phyloP scores from a whole-genome alignment of 2,113 vertebrate species.

The Trichomycterus rosablanca region DNA sequence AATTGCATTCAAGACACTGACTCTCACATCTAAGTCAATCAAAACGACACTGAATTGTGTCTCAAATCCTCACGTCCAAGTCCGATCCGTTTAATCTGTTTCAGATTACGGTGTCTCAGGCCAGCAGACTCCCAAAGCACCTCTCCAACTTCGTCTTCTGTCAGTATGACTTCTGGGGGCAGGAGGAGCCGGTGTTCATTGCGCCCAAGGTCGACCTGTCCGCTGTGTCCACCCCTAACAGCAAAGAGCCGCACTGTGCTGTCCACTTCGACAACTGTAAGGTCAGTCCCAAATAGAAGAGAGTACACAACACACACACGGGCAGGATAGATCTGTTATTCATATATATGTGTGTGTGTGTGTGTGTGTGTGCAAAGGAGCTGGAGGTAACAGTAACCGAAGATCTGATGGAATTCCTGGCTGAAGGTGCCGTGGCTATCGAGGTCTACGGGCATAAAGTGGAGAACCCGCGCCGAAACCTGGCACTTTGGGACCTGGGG shows the following conservation, averaged over 20 bases:
- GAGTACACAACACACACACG: neutral
- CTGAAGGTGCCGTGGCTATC: conserved; percentile 88
- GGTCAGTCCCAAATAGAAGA: no score
- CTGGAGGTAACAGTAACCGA: conserved; percentile 83
- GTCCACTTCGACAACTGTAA: conserved; percentile 92
- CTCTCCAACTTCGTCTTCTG: conserved; percentile 97
- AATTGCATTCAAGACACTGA: no score
- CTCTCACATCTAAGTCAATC: no score
- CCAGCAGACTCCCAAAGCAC: conserved; percentile 88
- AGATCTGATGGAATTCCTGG: conserved; percentile 90
- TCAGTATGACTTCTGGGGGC: conserved; percentile 92
- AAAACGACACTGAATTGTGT: no score
- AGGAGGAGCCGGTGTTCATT: conserved; percentile 78
- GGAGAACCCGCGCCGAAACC: conserved; percentile 80
- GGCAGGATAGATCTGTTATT: neutral
- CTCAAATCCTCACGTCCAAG: no score
- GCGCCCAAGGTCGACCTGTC: conserved; percentile 83
- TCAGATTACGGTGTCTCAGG: conserved; percentile 93
- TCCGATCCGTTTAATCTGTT: no score
- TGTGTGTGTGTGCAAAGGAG: conserved; percentile 59
- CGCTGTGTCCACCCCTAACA: conserved; percentile 63
- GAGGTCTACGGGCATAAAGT: conserved; percentile 91
- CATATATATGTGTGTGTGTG: neutral
- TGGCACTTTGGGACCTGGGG: conserved; percentile 92
- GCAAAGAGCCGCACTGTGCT: conserved; percentile 87